These are phyloP conservation scores for Oryctolagus cuniculus DNA, from an alignment of 2,113 vertebrate species.

Conservation along the genomic window mOryCun1.1 NC_091438.1:5075001-5075500, in stretches of 20 bases:
- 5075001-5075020: constrained; percentile 49
- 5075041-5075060: constrained; percentile 56
- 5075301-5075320: constrained; percentile 63
- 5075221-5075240: constrained; percentile 80
- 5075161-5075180: background rate
- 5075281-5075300: constrained; percentile 75
- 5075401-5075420: background rate
- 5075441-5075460: background rate
- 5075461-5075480: background rate
- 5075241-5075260: constrained; percentile 86
- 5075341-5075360: background rate
- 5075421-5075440: background rate
- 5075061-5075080: constrained; percentile 50
- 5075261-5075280: constrained; percentile 84
- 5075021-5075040: constrained; percentile 48
- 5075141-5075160: background rate
- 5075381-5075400: background rate
- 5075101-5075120: background rate
- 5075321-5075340: constrained; percentile 9
- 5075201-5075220: constrained; percentile 38
- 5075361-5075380: background rate
- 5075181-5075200: constrained; percentile 63
- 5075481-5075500: background rate
- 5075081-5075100: background rate
- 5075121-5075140: background rate